phyloP scores from a whole-genome alignment of 2,888 invertebrate genomes.

The Epinotia bilunana region DNA sequence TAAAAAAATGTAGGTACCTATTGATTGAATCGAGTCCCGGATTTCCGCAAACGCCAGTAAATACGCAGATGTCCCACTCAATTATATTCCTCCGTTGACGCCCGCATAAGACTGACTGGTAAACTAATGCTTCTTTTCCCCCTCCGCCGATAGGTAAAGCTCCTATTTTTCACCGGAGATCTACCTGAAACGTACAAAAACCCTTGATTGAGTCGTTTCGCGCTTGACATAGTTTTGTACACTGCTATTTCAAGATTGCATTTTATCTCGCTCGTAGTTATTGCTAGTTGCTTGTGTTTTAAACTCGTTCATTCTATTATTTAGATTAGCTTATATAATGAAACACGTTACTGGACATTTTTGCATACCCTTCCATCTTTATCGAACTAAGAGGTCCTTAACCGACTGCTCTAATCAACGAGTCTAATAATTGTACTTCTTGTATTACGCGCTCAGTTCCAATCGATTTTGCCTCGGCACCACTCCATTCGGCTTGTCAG shows the following conservation, averaged over 20 bases:
- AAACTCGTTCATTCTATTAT: neutral
- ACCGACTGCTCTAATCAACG: no score
- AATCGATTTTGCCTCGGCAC: no score
- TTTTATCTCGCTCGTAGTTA: neutral
- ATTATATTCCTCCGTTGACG: neutral
- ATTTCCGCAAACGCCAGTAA: neutral
- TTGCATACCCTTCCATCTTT: no score
- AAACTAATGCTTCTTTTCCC: neutral
- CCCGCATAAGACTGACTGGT: neutral
- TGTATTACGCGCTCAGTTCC: no score
- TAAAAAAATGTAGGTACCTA: no score
- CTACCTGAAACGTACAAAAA: conserved; percentile 48
- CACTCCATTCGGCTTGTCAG: no score
- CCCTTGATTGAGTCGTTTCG: conserved; percentile 48
- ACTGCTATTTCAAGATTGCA: conserved; percentile 25
- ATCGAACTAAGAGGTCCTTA: no score
- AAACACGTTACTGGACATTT: neutral
- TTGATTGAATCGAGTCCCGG: neutral
- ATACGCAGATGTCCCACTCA: no score
- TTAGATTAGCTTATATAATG: neutral
- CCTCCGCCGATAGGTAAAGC: conserved; percentile 12
- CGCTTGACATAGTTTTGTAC: conserved; percentile 47
- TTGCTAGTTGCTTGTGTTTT: neutral
- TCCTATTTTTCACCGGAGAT: conserved; percentile 21
- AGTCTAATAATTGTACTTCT: no score